Evolutionary conservation across 2,888 invertebrate genomes (phyloP), one percentile per base, ranked within the genome.

Genomic region (Xestia ashworthii): DNA sequence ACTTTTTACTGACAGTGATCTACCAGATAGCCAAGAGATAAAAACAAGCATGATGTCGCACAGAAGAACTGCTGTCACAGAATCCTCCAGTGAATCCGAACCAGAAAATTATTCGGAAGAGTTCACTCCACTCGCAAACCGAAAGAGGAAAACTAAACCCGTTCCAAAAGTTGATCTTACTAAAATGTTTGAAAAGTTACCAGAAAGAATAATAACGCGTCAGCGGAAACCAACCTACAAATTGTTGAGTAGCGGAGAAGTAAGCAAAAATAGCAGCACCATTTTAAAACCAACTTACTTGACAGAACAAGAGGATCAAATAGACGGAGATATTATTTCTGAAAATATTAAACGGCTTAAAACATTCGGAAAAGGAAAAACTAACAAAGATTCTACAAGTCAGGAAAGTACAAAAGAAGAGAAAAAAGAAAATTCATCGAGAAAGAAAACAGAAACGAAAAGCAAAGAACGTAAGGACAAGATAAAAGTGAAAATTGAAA

Each of bases 11-110:
- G 91, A 93, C 44, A 92, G 91, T 0, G 95, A 95, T 77, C 90
- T 96, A 74, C 96, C 95, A 2, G 91, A 92, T 71, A 96, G 95
- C 79, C 95, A 95, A 89, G 95, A 96, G 92, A 96, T 96, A 67
- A 94, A 94, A 89, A 92, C 89, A 14, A 91, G 88, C 84, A 90
- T 94, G 8, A 87, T 91, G 38, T 76, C 88, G 14, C 84, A 81
- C 65, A 66, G 83, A 5, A 92, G 87, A 83, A 71, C 82, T 25
- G 19, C 70, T 4, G 86, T 89, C 5, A 91, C 91, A 19, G 94
- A 94, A 78, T 91, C 92, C 12, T 94, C 94, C 0, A 95, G 94
- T 88, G 95, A 95, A 58, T 95, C 95, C 11, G 96, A 95, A 78
- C 75, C 86, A 4, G 95, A 95, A 87, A 89, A 90, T 22, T 88